Base-by-base conservation (phyloP, 2,888 invertebrate genomes). In the Siphlonurus alternatus region DNA sequence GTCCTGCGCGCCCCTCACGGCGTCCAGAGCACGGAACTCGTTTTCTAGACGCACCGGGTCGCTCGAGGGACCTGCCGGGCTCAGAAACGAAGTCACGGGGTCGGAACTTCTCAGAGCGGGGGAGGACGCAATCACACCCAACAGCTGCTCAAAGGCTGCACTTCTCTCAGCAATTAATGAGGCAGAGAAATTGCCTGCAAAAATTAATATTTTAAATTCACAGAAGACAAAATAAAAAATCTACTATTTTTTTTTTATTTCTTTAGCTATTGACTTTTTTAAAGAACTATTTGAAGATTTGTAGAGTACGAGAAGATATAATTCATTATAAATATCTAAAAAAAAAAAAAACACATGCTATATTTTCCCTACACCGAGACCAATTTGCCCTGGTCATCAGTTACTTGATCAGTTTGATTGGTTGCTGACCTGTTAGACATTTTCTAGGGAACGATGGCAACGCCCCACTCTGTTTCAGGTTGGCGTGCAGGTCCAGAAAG, bases 161-260 rank as follows among this genome's bases (percentile, higher is more conserved):
- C 85, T 83, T 68, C 88, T 77, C 53, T 79, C 77, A 2, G 81
- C 80, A 70, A 88, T 87, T 61, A 87, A 73, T 68, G 80, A 82
- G 18, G 83, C 80, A 62, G 85, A 84, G 71, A 88, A 88, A 72
- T 88, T 88, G 1, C 87, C 87, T 68, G 84, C 75, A 2, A 87
- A 71, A 66, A 81, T 81, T 38, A 38, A 38, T n/a, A n/a, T n/a
- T n/a, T n/a, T n/a, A n/a, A n/a, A n/a, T n/a, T n/a, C n/a, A n/a
- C 80, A 80, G 76, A 65, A 77, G 76, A 68, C 38, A 64, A 53
- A 23, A 38, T 51, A 63, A 63, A 61, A 25, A 59, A 59, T 59
- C 38, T 23, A n/a, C n/a, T n/a, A n/a, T n/a, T n/a, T n/a, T n/a
- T n/a, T n/a, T n/a, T n/a, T n/a, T n/a, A n/a, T n/a, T n/a, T n/a